Evolutionary conservation across 2,113 vertebrate species (phyloP).

Genomic region (Nicator chloris): DNA sequence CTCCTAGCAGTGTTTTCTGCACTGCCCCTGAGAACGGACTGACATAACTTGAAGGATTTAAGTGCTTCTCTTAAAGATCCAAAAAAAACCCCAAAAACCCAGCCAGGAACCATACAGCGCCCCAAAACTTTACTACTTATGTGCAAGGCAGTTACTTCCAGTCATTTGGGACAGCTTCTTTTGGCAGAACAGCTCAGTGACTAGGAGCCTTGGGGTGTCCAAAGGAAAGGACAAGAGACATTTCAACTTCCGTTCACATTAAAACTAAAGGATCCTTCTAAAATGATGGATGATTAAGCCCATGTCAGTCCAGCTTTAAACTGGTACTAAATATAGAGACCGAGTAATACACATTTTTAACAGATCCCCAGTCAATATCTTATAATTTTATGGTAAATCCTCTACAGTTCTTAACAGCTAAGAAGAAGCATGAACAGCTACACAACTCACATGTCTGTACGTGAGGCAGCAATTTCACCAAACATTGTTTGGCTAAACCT

Average conservation of each 20-base stretch:
- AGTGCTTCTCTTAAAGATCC: background rate
- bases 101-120: background rate
- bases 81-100: background rate
- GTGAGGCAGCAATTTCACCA: background rate
- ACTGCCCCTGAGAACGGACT: background rate
- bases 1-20: background rate
- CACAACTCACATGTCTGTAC: accelerated
- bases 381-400: background rate
- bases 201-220: background rate
- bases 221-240: background rate
- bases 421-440: accelerated
- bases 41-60: background rate
- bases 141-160: background rate
- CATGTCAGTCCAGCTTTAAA: background rate
- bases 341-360: background rate
- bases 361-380: background rate
- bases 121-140: background rate
- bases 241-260: background rate
- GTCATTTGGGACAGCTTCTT: background rate
- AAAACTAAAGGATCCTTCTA: background rate
- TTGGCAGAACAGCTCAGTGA: background rate
- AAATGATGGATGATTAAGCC: background rate
- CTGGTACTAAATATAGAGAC: background rate
- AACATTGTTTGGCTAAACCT: background rate
- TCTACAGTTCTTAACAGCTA: background rate